Conservation (phyloP, 2,888 invertebrate species). For the Oscheius onirici region DNA sequence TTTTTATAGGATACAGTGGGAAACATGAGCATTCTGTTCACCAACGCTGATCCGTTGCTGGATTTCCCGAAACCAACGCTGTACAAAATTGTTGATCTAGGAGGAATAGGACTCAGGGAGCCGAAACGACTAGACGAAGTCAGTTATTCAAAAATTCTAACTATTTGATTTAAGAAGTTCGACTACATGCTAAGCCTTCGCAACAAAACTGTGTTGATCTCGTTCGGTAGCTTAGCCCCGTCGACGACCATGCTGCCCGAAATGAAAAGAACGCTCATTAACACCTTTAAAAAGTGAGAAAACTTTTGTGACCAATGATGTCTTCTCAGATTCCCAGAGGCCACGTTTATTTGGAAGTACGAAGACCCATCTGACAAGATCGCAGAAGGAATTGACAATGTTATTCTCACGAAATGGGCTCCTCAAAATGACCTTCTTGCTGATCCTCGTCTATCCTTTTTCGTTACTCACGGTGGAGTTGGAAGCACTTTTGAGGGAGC, state of each 20-base stretch:
- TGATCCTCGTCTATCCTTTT: slow-evolving; percentile 23
- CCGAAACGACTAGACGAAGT: slow-evolving; percentile 28
- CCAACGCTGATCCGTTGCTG: slow-evolving; percentile 28
- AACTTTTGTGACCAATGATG: not conserved
- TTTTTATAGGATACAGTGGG: slow-evolving; percentile 15
- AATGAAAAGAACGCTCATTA: slow-evolving; percentile 26
- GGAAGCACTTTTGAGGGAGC: slow-evolving; percentile 31
- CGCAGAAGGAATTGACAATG: slow-evolving; percentile 36
- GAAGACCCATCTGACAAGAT: slow-evolving; percentile 41
- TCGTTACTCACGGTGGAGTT: slow-evolving; percentile 32
- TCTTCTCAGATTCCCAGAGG: slow-evolving; percentile 52
- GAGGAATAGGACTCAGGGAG: slow-evolving; percentile 25
- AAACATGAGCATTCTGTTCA: slow-evolving; percentile 27
- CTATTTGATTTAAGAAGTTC: not conserved
- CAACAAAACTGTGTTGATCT: slow-evolving; percentile 28
- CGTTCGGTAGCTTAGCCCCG: slow-evolving; percentile 31
- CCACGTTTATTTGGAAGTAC: slow-evolving; percentile 61
- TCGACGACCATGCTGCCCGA: slow-evolving; percentile 13
- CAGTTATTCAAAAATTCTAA: not conserved
- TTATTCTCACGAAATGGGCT: slow-evolving; percentile 53
- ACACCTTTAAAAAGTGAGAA: slow-evolving; percentile 26
- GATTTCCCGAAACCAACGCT: slow-evolving; percentile 33
- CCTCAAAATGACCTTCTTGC: slow-evolving; percentile 72
- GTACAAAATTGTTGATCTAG: slow-evolving; percentile 28
- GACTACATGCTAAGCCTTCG: slow-evolving; percentile 7